phyloP scores from a whole-genome alignment of 2,888 invertebrate genomes.

The Cephonodes hylas region DNA sequence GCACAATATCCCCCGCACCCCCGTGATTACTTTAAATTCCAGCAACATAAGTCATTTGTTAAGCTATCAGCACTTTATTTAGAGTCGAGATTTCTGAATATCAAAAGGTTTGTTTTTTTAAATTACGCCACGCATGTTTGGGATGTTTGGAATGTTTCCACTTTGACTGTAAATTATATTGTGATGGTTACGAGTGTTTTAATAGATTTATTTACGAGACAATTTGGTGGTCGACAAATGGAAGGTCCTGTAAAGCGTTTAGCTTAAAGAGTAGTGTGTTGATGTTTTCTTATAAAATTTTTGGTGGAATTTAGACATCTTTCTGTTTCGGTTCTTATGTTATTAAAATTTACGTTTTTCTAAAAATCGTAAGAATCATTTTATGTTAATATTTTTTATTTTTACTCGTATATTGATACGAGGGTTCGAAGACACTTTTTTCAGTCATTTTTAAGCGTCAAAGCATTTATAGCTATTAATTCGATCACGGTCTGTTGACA shows the following conservation, averaged over 20 bases:
- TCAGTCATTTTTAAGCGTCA: too few species aligned
- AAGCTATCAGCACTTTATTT: constrained; percentile 80
- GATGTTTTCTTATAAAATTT: neutral
- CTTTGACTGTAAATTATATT: constrained; percentile 33
- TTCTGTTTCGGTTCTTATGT: too few species aligned
- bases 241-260: neutral
- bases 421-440: too few species aligned
- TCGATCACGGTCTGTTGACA: too few species aligned
- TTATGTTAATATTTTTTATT: too few species aligned
- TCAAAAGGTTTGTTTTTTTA: constrained; percentile 57
- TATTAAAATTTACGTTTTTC: too few species aligned
- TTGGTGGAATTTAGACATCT: neutral
- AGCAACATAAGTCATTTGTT: constrained; percentile 78
- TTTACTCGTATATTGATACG: too few species aligned
- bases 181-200: constrained; percentile 32
- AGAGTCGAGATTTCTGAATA: constrained; percentile 68
- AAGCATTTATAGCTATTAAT: too few species aligned
- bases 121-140: constrained; percentile 51
- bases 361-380: too few species aligned
- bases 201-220: constrained; percentile 8
- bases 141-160: constrained; percentile 45
- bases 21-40: constrained; percentile 63
- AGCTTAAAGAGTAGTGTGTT: neutral
- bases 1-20: constrained; percentile 25
- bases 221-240: neutral